Base-by-base conservation (phyloP, 2,113 vertebrate genomes). In the Piaya cayana region DNA sequence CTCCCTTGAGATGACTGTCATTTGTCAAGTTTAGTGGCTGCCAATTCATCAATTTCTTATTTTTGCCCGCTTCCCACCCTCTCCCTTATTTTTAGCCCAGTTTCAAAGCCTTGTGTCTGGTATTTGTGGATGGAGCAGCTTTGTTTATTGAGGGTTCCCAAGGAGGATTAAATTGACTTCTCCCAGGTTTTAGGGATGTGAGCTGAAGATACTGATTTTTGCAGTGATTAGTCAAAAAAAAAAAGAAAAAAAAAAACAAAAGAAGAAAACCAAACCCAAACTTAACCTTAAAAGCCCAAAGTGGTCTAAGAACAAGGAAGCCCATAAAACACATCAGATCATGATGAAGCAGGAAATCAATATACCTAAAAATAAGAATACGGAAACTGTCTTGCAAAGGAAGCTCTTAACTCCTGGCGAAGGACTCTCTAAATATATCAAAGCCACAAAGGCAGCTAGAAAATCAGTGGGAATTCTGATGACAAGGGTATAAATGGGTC, bases 281-380 rank as follows among this genome's bases (percentile, higher is more conserved):
- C 25, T 29, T 65, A 87, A n/a, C 13, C 9, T 15, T 68, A 68
- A 92, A 88, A 80, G 20, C 37, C 29, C 17, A 8, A 87, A 91
- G 42, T 78, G 25, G 27, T 75, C 50, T 63, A 79, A 63, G 56
- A 87, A 75, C 11, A 67, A 58, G 49, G 45, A 80, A 93, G 50
- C 2, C 43, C 43, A 82, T 82, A 88, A 88, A 94, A 60, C 18
- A 60, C 25, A 12, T 56, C 45, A 64, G 32, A 26, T 88, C 23
- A 27, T 10, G 63, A 69, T 32, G 37, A 75, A 62, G 49, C 37
- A 47, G 32, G 49, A 90, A 88, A 93, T 47, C 82, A 79, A 56
- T 13, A 47, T 16, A n/a, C 8, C 79, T 93, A 82, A 94, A 94
- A 93, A 93, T 90, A 94, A 69, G 30, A 86, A 65, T 49, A 65